Base-by-base conservation (phyloP, 1,140 invertebrate species). In the Mylabris phalerata region DNA sequence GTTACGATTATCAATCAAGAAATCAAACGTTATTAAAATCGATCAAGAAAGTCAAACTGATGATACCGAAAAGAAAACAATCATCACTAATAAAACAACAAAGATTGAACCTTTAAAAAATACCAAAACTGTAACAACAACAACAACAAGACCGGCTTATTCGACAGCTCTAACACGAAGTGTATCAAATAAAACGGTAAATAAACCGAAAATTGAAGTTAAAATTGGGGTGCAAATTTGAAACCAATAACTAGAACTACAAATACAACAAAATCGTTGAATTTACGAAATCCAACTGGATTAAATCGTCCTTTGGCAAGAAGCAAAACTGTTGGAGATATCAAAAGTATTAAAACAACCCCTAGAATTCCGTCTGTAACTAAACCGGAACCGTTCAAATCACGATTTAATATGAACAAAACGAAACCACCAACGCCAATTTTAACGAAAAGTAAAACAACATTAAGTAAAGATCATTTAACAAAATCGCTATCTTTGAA, bases 241-340 rank as follows among this genome's bases (percentile, higher is more conserved):
- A 55, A 39, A 55, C 45, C 52, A 9, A 10, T 39, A n/a, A n/a
- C 2, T n/a, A 42, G 41, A 42, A 50, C 38, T 3, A 25, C 24
- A 4, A 45, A 55, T 38, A 7, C 43, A 19, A 40, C 50, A 26
- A 27, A 7, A 44, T 39, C 56, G 38, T 39, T 26, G 41, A 32
- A 32, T 32, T 32, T 32, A 5, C 32, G 32, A 32, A 19, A 19
- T 19, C 39, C 55, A 2, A 11, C 49, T 9, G 57, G 52, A 19
- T 19, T 19, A 19, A 19, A 19, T 32, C 42, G 25, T 47, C 51
- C 47, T 48, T 59, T 82, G 52, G 60, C 74, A 13, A 71, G 80
- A 67, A 81, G 79, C 65, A 81, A 79, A 65, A 81, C 80, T 45
- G 77, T 80, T n/a, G 75, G 78, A 4, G 79, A 80, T 72, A 79